A percentile compares a stretch with the other conserved stretches of the same genome.
Conservation (phyloP, 2,113 vertebrate species). For the Leptobrachium ailaonicum region DNA sequence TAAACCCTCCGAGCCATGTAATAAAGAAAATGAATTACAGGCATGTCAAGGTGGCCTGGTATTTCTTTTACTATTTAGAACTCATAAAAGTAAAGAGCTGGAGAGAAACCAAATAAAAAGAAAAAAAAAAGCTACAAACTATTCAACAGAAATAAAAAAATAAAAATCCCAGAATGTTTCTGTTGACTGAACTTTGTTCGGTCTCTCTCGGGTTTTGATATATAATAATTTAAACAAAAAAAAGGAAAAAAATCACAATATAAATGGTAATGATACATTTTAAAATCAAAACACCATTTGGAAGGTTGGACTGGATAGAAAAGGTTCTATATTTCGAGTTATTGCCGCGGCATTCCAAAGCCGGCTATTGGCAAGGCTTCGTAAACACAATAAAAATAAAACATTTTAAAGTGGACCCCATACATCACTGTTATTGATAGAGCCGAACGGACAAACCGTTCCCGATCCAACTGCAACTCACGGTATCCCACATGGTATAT, state of each 20-base stretch:
- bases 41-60: slow-evolving; percentile 59
- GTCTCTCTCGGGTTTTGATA: background rate
- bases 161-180: background rate
- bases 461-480: too few species aligned
- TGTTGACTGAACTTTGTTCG: background rate
- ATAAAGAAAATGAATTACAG: slow-evolving; percentile 32
- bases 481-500: too few species aligned
- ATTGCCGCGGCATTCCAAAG: too few species aligned
- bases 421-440: too few species aligned
- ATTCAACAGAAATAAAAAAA: background rate
- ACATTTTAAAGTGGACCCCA: too few species aligned
- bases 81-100: slow-evolving; percentile 53
- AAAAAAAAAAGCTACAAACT: background rate
- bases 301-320: too few species aligned
- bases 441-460: too few species aligned
- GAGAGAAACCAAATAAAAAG: slow-evolving; percentile 3
- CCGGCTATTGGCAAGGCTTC: too few species aligned
- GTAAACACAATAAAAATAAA: too few species aligned
- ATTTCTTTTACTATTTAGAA: slow-evolving; percentile 21
- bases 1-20: slow-evolving; percentile 9
- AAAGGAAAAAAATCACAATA: too few species aligned
- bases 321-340: too few species aligned
- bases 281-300: too few species aligned
- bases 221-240: background rate
- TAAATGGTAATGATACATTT: background rate